Evolutionary conservation across 1,140 invertebrate species (phyloP), one percentile per base, ranked within the genome.

Genomic region (Hydropsyche tenuis): DNA sequence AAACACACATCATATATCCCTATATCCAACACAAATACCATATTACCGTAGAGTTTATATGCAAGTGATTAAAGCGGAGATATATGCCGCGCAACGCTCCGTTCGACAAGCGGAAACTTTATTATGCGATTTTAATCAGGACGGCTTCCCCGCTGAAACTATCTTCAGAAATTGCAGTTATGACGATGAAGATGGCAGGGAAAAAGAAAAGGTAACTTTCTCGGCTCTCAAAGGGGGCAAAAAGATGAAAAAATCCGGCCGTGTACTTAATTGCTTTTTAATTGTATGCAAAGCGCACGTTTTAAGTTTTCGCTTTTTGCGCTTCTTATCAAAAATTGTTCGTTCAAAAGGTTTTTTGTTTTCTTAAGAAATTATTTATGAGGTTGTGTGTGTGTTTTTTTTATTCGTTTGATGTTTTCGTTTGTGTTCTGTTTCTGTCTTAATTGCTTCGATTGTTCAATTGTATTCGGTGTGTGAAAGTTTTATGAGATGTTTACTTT

Each of bases 41-140:
- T 9, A n/a, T 37, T 37, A 4, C 30, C 30, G 30, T 37, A 37
- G 9, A 37, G 30, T 37, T 37, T 37, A 9, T 37, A 37, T 37
- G 30, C 30, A 37, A 37, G 48, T 53, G 20, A 53, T 53, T 53
- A 53, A 53, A 53, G 16, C 48, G 48, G 14, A 20, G 18, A 6
- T 7, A 16, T 7, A 53, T 16, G 48, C 20, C 20, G 48, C 1
- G 20, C 48, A 18, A 16, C 16, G 20, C 48, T 20, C 16, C 48
- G 20, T 16, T 53, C 45, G 45, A 46, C 45, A 46, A 46, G 14
- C 45, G 45, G 25, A 60, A 60, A 60, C 22, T 60, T 60, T 11
- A 60, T 60, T 60, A 60, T 25, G 56, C 23, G 9, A 9, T 60
- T 60, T 60, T 60, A 60, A 60, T 60, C 25, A 60, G 25, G 56